Conservation (phyloP, 2,888 invertebrate species). For the Eupithecia exiguata region DNA sequence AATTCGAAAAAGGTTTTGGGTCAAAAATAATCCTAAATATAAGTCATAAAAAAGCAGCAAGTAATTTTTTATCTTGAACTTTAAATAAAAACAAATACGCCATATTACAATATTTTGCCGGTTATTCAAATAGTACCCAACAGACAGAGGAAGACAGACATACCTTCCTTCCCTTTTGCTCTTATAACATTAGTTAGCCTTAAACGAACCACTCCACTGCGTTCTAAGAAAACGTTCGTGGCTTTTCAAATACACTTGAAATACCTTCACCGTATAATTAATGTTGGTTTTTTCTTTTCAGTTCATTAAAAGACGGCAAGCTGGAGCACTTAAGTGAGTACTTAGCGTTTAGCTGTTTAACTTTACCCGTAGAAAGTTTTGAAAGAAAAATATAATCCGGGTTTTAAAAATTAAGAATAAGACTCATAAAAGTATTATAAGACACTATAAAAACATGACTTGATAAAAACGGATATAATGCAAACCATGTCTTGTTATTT, state of each 20-base stretch:
- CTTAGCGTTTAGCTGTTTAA: conserved; percentile 37
- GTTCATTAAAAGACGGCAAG: conserved; percentile 72
- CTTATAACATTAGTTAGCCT: not conserved
- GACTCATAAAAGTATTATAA: not conserved
- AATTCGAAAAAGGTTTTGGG: not conserved
- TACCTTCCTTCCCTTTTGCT: not conserved
- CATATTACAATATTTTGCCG: not conserved
- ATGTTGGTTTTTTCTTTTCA: conserved; percentile 59
- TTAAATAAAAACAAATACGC: not conserved
- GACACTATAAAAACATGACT: not conserved
- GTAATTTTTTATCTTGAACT: not conserved
- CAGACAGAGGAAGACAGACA: not conserved
- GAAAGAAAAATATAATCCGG: conserved; percentile 1
- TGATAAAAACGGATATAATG: not conserved
- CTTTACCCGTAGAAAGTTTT: conserved; percentile 29
- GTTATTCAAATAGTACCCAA: not conserved
- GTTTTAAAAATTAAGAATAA: conserved; percentile 4
- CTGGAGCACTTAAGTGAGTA: conserved; percentile 81
- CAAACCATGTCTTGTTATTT: too few species aligned
- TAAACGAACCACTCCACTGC: conserved; percentile 3
- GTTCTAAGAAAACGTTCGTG: conserved; percentile 7
- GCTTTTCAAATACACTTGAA: conserved; percentile 20
- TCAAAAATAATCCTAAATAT: too few species aligned
- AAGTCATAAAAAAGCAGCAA: too few species aligned
- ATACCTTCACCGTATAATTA: conserved; percentile 25